phyloP scores from a whole-genome alignment of 2,888 invertebrate species.

The Noctua janthe region DNA sequence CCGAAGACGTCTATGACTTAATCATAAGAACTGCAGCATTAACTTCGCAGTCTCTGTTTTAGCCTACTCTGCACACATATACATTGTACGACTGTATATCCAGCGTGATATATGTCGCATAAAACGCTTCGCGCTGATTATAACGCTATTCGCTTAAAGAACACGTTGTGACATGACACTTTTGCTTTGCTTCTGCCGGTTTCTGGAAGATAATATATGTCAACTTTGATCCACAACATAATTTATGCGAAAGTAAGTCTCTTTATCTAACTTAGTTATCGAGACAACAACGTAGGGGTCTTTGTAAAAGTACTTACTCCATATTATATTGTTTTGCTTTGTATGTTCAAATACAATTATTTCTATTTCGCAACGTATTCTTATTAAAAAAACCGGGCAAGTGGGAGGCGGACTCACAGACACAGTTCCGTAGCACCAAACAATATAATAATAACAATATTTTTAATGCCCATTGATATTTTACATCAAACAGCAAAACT shows the following conservation, averaged over 20 bases:
- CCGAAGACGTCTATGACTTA: too few species aligned
- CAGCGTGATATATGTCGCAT: constrained; percentile 61
- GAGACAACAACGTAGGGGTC: not conserved
- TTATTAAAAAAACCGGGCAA: not conserved
- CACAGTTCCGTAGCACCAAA: too few species aligned
- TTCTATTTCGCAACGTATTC: not conserved
- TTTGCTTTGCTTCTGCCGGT: constrained; percentile 36
- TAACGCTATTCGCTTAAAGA: constrained; percentile 60
- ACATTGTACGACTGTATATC: constrained; percentile 51
- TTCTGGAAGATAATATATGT: constrained; percentile 21
- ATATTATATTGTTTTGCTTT: not conserved
- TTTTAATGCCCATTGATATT: too few species aligned
- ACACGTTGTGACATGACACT: constrained; percentile 57
- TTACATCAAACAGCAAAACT: too few species aligned
- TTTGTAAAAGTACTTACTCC: not conserved
- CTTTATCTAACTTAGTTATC: constrained; percentile 12
- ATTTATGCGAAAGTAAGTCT: not conserved
- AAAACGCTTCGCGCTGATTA: constrained; percentile 65
- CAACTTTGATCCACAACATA: constrained; percentile 30
- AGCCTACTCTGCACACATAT: constrained; percentile 43
- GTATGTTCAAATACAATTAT: not conserved
- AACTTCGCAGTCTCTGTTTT: constrained; percentile 11
- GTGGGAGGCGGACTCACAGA: too few species aligned
- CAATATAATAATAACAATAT: too few species aligned
- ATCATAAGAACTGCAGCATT: not conserved